Evolutionary conservation across 2,797 vertebrate species (phyloP).

Genomic region (Brachymystax lenok): DNA sequence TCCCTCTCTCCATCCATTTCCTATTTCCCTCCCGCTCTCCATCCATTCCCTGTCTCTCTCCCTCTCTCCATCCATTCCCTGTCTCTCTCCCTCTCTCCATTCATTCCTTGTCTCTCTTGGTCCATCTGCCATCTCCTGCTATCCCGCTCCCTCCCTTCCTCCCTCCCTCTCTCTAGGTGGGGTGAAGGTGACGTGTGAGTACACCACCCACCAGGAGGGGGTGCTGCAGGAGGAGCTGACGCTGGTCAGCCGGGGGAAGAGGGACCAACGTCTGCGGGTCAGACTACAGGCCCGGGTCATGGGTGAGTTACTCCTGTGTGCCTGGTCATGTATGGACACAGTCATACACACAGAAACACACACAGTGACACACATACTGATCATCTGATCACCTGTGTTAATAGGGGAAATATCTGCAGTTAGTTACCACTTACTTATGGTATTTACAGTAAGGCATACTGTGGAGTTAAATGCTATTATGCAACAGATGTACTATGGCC

Average conservation of each 20-base stretch:
- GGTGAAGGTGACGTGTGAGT: constrained; percentile 84
- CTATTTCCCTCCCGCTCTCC: background rate
- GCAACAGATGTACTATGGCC: background rate
- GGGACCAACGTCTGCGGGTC: constrained; percentile 71
- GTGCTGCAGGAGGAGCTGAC: constrained; percentile 86
- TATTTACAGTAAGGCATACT: no score
- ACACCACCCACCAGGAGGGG: constrained; percentile 86
- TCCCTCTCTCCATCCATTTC: no score
- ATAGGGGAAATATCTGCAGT: background rate
- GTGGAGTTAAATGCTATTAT: background rate
- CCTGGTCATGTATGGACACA: background rate
- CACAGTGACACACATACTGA: background rate
- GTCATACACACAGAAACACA: background rate
- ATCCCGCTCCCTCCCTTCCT: no score
- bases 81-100: background rate
- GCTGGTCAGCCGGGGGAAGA: constrained; percentile 72
- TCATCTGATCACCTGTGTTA: background rate
- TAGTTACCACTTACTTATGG: background rate
- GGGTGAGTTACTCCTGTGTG: constrained; percentile 69
- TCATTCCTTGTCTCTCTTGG: background rate
- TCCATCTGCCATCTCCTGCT: background rate
- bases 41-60: background rate
- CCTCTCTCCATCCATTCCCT: background rate
- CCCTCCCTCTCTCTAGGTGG: constrained; percentile 71
- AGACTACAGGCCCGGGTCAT: constrained; percentile 85